Evolutionary conservation across 2,888 invertebrate genomes (phyloP).

Genomic region (Ecliptopera silaceata): DNA sequence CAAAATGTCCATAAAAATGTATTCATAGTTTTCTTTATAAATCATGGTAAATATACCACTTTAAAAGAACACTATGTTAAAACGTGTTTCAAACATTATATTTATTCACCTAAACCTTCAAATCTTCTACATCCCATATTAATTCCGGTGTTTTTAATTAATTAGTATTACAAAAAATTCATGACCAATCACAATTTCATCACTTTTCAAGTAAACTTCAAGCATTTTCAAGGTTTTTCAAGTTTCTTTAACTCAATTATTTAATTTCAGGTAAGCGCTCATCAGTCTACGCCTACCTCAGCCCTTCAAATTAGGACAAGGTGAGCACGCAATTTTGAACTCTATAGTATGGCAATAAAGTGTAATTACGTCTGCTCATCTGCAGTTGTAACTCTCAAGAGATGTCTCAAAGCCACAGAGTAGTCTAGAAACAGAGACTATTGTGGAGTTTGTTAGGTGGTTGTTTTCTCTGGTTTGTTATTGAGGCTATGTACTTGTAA

Average conservation of each 20-base stretch:
- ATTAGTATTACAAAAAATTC: too few species aligned
- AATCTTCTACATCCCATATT: too few species aligned
- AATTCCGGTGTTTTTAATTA: too few species aligned
- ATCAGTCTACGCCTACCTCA: background rate
- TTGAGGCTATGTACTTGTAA: background rate
- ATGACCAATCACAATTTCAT: too few species aligned
- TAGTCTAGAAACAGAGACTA: constrained; percentile 6
- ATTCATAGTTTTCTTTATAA: too few species aligned
- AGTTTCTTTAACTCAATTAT: background rate
- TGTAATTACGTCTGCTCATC: constrained; percentile 12
- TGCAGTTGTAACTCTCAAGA: constrained; percentile 12
- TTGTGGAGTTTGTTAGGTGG: constrained; percentile 16
- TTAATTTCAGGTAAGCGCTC: constrained; percentile 21
- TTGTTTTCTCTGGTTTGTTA: constrained; percentile 10
- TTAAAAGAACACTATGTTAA: too few species aligned
- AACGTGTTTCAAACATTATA: too few species aligned
- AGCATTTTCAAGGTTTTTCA: too few species aligned
- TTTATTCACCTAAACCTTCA: too few species aligned
- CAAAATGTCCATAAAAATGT: too few species aligned
- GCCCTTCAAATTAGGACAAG: constrained; percentile 2
- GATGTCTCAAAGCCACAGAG: constrained; percentile 12
- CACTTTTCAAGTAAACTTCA: too few species aligned
- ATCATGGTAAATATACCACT: too few species aligned
- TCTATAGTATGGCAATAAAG: constrained; percentile 10
- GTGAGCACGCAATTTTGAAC: constrained; percentile 15